Evolutionary conservation across 1,140 invertebrate genomes (phyloP).

Genomic region (Holcopasites calliopsidis): DNA sequence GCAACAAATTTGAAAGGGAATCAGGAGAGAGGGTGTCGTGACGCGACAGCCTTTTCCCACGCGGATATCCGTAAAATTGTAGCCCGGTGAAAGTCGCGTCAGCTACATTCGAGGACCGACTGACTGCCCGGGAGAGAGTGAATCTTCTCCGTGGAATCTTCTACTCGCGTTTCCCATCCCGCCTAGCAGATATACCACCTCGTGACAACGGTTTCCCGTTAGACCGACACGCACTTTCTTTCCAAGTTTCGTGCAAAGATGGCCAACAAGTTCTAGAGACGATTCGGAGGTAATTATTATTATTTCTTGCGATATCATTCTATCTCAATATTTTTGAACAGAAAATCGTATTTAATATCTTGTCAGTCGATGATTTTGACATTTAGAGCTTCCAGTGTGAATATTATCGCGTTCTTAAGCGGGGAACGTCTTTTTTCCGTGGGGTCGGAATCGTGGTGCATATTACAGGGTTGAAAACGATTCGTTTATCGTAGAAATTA

Average conservation of each 20-base stretch:
- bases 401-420: too few relatives aligned
- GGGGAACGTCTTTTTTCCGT: too few relatives aligned
- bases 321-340: too few relatives aligned
- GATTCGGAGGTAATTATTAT: too few relatives aligned
- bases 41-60: slow-evolving; percentile 64
- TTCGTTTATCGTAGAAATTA: slow-evolving; percentile 8
- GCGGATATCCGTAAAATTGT: slow-evolving; percentile 56
- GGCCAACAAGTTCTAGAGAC: not conserved
- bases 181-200: not conserved
- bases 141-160: slow-evolving; percentile 47
- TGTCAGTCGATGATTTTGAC: too few relatives aligned
- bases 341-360: too few relatives aligned
- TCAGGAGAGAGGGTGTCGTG: slow-evolving; percentile 41
- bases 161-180: slow-evolving; percentile 33
- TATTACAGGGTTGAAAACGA: not conserved
- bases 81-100: slow-evolving; percentile 51
- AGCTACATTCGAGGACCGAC: slow-evolving; percentile 58
- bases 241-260: slow-evolving; percentile 27
- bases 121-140: slow-evolving; percentile 34
- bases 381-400: too few relatives aligned
- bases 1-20: slow-evolving; percentile 38
- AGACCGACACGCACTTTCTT: slow-evolving; percentile 69
- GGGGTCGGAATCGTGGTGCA: too few relatives aligned
- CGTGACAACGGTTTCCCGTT: slow-evolving; percentile 75
- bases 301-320: too few relatives aligned